Evolutionary conservation across 2,888 invertebrate genomes (phyloP).

Genomic region (Rotaria macrura): DNA sequence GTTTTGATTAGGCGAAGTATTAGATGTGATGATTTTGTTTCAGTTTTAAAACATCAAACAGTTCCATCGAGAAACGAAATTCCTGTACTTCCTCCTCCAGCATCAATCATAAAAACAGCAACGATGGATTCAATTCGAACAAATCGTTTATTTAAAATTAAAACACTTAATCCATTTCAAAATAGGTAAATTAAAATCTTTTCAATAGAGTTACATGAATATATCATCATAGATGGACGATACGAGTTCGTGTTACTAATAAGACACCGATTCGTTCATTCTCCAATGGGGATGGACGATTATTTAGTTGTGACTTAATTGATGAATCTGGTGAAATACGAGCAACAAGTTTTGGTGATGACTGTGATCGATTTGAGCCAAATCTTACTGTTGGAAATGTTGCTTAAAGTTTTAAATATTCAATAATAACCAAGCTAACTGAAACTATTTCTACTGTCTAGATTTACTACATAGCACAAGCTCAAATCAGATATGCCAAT

Average conservation of each 20-base stretch:
- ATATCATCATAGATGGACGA: conserved; percentile 63
- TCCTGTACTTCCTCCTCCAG: not conserved
- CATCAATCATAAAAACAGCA: not conserved
- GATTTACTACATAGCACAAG: conserved; percentile 76
- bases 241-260: conserved; percentile 73
- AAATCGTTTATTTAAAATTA: conserved; percentile 12
- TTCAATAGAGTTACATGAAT: not conserved
- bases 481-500: conserved; percentile 79
- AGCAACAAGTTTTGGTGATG: conserved; percentile 75
- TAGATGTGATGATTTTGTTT: not conserved
- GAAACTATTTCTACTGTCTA: conserved; percentile 41
- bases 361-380: conserved; percentile 76
- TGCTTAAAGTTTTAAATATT: too few species aligned
- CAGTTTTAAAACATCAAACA: not conserved
- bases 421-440: not conserved
- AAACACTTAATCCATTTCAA: not conserved
- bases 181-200: not conserved
- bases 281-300: conserved; percentile 83
- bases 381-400: conserved; percentile 63
- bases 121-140: not conserved
- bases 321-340: conserved; percentile 88
- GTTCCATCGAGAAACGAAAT: not conserved
- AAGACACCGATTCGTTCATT: conserved; percentile 72
- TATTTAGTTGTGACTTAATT: conserved; percentile 80
- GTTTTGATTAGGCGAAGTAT: too few species aligned